phyloP scores from a whole-genome alignment of 2,797 vertebrate species.

The Argentina silus region DNA sequence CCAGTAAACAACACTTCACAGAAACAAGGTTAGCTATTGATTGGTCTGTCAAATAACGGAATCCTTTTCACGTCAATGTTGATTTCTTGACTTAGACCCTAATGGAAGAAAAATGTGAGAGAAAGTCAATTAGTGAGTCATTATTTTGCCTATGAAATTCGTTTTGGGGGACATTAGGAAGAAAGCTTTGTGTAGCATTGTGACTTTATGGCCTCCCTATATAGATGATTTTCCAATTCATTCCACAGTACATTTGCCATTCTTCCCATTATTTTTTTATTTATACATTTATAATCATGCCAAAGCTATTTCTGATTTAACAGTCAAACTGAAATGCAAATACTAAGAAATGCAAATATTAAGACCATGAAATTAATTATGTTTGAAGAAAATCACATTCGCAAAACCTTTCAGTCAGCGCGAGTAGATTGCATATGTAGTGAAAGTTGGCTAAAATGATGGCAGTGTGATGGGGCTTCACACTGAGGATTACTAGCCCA shows the following conservation, averaged over 20 bases:
- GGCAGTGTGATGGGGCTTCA: slow-evolving; percentile 79
- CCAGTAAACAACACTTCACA: slow-evolving; percentile 69
- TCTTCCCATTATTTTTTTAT: slow-evolving; percentile 43
- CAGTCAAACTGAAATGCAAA: not conserved
- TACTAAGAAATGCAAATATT: not conserved
- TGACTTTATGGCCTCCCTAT: not conserved
- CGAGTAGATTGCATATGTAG: slow-evolving; percentile 22
- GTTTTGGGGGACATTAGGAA: not conserved
- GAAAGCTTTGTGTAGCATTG: not conserved
- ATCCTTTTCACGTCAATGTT: slow-evolving; percentile 71
- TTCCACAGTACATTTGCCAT: no score
- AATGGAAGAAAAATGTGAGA: slow-evolving; percentile 64
- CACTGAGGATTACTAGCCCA: slow-evolving; percentile 76
- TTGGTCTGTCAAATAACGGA: slow-evolving; percentile 75
- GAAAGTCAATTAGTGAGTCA: slow-evolving; percentile 68
- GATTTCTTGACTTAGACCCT: slow-evolving; percentile 74
- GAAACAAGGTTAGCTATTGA: slow-evolving; percentile 77
- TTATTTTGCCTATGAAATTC: slow-evolving; percentile 44
- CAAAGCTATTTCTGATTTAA: slow-evolving; percentile 21
- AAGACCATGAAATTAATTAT: not conserved
- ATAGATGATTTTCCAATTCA: not conserved
- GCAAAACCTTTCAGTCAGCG: not conserved
- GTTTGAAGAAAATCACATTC: not conserved
- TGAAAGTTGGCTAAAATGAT: slow-evolving; percentile 73
- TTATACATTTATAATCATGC: slow-evolving; percentile 45